A percentile compares a stretch with the other conserved stretches of the same genome.
phyloP scores from a whole-genome alignment of 2,888 invertebrate species.

The Ommatoiulus sabulosus region DNA sequence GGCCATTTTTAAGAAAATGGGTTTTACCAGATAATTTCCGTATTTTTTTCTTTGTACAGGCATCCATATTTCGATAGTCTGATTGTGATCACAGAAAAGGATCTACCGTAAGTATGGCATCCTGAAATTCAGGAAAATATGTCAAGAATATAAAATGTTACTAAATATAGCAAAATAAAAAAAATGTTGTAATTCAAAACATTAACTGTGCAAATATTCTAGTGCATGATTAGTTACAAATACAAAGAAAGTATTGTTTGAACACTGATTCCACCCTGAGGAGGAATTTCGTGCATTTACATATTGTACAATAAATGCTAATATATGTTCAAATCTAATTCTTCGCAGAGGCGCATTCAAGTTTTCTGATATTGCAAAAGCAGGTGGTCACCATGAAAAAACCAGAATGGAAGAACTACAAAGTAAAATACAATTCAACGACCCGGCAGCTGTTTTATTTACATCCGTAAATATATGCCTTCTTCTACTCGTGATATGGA shows the following conservation, averaged over 20 bases:
- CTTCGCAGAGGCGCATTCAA: slow-evolving; percentile 34
- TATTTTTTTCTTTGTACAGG: slow-evolving; percentile 57
- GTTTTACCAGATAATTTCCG: too few species aligned
- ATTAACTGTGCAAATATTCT: too few species aligned
- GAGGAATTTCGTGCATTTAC: too few species aligned
- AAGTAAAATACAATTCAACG: slow-evolving; percentile 69
- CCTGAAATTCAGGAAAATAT: too few species aligned
- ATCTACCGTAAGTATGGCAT: slow-evolving; percentile 47
- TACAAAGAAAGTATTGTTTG: background rate
- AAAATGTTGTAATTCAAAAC: too few species aligned
- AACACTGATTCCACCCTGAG: background rate
- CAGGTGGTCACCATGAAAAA: slow-evolving; percentile 66
- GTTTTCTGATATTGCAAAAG: slow-evolving; percentile 57
- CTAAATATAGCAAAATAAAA: too few species aligned
- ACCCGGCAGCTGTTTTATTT: slow-evolving; percentile 82
- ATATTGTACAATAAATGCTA: too few species aligned
- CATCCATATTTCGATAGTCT: slow-evolving; percentile 60
- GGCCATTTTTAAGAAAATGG: too few species aligned
- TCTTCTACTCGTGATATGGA: background rate
- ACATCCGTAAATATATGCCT: slow-evolving; percentile 76
- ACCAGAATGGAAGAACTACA: slow-evolving; percentile 43
- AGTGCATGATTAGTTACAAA: too few species aligned
- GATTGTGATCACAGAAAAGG: slow-evolving; percentile 61
- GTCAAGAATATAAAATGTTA: too few species aligned
- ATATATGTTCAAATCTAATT: too few species aligned